phyloP scores from a whole-genome alignment of 2,888 invertebrate genomes.

The Drosophila kokeensis region DNA sequence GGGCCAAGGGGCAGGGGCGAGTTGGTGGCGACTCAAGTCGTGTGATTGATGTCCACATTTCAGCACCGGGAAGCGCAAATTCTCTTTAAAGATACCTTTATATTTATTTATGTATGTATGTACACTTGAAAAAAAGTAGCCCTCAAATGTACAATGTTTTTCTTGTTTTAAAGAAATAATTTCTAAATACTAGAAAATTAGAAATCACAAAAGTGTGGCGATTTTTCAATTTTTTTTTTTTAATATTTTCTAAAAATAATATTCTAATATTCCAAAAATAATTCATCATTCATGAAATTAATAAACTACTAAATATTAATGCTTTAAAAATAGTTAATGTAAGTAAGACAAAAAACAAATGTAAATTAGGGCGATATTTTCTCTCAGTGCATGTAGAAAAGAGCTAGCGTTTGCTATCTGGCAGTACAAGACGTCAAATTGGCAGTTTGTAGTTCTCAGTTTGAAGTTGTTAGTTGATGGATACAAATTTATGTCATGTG shows the following conservation, averaged over 20 bases:
- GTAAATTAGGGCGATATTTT: neutral
- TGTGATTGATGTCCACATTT: constrained; percentile 76
- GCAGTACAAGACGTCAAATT: constrained; percentile 44
- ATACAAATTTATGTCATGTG: constrained; percentile 71
- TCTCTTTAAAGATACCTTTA: constrained; percentile 23
- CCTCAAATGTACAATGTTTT: too few species aligned
- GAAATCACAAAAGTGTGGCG: neutral
- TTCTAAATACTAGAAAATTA: neutral
- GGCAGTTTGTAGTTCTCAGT: constrained; percentile 12
- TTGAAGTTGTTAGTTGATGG: constrained; percentile 42
- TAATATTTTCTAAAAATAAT: too few species aligned
- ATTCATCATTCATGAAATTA: neutral
- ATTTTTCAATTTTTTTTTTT: too few species aligned
- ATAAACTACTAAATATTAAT: neutral
- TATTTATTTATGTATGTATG: neutral
- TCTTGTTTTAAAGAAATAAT: too few species aligned
- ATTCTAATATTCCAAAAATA: neutral
- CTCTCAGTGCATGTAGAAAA: constrained; percentile 10
- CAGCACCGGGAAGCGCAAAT: constrained; percentile 72
- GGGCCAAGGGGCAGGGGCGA: neutral
- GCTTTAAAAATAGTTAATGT: neutral
- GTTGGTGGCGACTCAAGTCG: constrained; percentile 27
- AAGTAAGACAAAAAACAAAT: too few species aligned
- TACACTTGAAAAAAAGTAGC: neutral
- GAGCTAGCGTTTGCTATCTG: constrained; percentile 26